These are phyloP conservation scores for Bufo bufo DNA, from an alignment of 2,113 vertebrate genomes.

Conservation along the genomic window DNA sequence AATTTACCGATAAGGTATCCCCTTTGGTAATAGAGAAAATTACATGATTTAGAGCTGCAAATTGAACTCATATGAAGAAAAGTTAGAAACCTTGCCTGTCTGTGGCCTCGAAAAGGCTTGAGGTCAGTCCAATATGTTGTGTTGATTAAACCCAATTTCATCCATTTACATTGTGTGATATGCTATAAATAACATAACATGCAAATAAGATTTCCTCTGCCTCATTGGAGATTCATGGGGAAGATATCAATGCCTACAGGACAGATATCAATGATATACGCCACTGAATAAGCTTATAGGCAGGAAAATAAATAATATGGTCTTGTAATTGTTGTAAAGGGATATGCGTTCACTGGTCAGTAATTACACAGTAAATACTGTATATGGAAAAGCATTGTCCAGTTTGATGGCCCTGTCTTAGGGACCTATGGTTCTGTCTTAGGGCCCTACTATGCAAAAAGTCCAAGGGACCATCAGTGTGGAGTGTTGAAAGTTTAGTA, in stretches of 20 bases:
- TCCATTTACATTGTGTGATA: slow-evolving; percentile 40
- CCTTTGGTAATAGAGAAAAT: slow-evolving; percentile 48
- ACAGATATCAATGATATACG: background rate
- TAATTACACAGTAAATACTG: background rate
- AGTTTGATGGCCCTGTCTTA: too few species aligned
- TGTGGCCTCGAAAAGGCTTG: slow-evolving; percentile 16
- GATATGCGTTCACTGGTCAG: background rate
- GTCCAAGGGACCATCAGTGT: too few species aligned
- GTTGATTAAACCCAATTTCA: slow-evolving; percentile 45
- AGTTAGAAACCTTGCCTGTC: slow-evolving; percentile 38
- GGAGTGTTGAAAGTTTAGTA: too few species aligned
- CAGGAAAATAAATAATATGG: background rate
- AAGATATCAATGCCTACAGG: background rate
- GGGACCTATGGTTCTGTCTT: too few species aligned
- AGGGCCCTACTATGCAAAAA: too few species aligned
- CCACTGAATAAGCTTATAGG: background rate
- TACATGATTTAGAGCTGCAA: slow-evolving; percentile 51
- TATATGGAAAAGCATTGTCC: too few species aligned
- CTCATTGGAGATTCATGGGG: background rate
- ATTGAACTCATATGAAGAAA: slow-evolving; percentile 36
- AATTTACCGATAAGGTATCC: slow-evolving; percentile 36
- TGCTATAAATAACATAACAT: slow-evolving; percentile 13
- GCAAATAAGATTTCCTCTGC: slow-evolving; percentile 35
- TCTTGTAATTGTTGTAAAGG: background rate
- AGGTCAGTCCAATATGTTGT: slow-evolving; percentile 50